Conservation (phyloP, 2,888 invertebrate genomes). For the Lithosia quadra region DNA sequence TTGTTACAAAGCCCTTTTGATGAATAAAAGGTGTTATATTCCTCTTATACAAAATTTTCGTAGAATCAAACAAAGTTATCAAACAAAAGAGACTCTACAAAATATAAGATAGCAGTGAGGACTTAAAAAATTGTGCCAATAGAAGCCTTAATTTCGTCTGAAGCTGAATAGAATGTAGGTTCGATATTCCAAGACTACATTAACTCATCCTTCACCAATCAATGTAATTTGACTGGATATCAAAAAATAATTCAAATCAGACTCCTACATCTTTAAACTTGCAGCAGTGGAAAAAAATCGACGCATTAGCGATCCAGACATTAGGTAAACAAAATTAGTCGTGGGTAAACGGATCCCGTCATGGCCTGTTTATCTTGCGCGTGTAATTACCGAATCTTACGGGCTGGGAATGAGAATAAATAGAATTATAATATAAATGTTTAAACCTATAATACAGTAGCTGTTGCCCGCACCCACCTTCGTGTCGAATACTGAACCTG, state of each 20-base stretch:
- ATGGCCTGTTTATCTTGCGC: slow-evolving; percentile 61
- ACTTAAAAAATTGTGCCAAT: no score
- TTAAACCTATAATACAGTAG: no score
- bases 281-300: slow-evolving; percentile 53
- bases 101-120: neutral
- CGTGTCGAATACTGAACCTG: no score
- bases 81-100: neutral
- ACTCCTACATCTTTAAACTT: slow-evolving; percentile 28
- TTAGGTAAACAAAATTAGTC: slow-evolving; percentile 72
- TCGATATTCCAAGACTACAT: no score
- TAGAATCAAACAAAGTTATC: no score
- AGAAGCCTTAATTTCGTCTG: no score
- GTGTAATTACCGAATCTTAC: slow-evolving; percentile 58
- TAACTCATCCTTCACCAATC: no score
- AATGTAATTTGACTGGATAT: neutral
- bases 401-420: slow-evolving; percentile 40
- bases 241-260: neutral
- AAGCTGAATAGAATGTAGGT: no score
- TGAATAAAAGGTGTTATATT: no score
- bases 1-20: neutral
- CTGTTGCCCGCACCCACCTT: no score
- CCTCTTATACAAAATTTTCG: no score
- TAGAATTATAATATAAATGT: slow-evolving; percentile 18
- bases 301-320: slow-evolving; percentile 66
- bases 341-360: slow-evolving; percentile 64